Conservation (phyloP, 1,140 invertebrate species). For the Pentalonia nigronervosa region DNA sequence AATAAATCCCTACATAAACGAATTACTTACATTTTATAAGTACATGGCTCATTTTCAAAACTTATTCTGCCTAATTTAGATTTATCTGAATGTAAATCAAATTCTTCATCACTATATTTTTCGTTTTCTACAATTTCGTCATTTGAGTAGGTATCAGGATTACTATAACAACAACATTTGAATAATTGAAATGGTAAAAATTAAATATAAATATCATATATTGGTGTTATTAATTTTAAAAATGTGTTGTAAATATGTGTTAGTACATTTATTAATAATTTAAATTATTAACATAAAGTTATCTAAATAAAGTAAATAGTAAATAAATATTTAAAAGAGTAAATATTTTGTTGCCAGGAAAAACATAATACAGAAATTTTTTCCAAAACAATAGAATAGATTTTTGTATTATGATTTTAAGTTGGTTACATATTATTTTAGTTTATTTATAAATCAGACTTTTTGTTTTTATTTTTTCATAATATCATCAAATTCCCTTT, state of each 20-base stretch:
- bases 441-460: neutral
- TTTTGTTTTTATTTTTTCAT: too few species aligned
- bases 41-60: neutral
- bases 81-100: slow-evolving; percentile 15
- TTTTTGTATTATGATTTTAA: neutral
- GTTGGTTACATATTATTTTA: neutral
- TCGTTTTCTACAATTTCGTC: slow-evolving; percentile 16
- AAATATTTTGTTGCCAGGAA: neutral
- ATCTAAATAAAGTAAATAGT: neutral
- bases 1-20: neutral
- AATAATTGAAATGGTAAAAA: neutral
- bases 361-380: too few species aligned
- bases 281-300: neutral
- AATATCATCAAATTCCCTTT: too few species aligned
- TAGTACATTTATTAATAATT: neutral
- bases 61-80: neutral
- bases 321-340: neutral
- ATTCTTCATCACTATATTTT: slow-evolving; percentile 17
- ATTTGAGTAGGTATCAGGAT: neutral
- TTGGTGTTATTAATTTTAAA: neutral
- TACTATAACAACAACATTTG: neutral
- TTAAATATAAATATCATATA: neutral
- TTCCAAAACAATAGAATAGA: neutral
- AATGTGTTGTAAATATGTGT: too few species aligned
- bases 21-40: neutral